These are phyloP conservation scores for Elmis aenea DNA, from an alignment of 2,888 invertebrate genomes.

Conservation along the genomic window DNA sequence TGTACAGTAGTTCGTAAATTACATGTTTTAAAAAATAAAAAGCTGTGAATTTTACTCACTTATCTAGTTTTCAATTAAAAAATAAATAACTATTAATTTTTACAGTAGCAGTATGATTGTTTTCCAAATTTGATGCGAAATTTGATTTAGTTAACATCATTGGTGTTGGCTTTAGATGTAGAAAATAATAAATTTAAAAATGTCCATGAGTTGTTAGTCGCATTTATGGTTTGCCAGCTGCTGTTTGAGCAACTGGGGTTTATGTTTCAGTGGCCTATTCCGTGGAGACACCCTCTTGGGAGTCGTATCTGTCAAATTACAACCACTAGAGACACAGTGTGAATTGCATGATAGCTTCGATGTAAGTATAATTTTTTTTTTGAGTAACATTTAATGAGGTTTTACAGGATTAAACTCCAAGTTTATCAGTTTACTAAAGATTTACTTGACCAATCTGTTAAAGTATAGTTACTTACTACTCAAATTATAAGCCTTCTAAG, in stretches of 20 bases:
- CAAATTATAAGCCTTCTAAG: too few species aligned
- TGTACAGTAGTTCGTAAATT: too few species aligned
- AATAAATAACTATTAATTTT: too few species aligned
- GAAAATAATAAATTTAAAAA: not conserved
- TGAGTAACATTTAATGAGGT: not conserved
- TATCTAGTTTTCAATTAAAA: too few species aligned
- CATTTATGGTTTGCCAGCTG: slow-evolving; percentile 40
- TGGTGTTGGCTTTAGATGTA: too few species aligned
- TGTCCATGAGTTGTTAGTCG: slow-evolving; percentile 30
- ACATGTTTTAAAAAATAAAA: too few species aligned
- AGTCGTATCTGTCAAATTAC: slow-evolving; percentile 75
- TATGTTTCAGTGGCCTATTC: slow-evolving; percentile 90
- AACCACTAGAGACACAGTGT: slow-evolving; percentile 82
- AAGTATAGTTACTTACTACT: too few species aligned
- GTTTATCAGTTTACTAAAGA: not conserved
- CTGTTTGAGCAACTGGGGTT: slow-evolving; percentile 44
- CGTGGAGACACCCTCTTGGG: slow-evolving; percentile 84
- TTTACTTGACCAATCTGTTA: not conserved
- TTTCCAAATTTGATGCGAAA: too few species aligned
- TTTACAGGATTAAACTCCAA: not conserved
- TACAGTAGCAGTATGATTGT: too few species aligned
- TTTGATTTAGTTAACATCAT: too few species aligned
- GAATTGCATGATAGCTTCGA: slow-evolving; percentile 89
- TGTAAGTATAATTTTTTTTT: slow-evolving; percentile 56
- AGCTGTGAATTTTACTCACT: too few species aligned